Evolutionary conservation across 2,797 vertebrate genomes (phyloP), one percentile per base, ranked within the genome.

Genomic region (Pseudochromis fuscus): DNA sequence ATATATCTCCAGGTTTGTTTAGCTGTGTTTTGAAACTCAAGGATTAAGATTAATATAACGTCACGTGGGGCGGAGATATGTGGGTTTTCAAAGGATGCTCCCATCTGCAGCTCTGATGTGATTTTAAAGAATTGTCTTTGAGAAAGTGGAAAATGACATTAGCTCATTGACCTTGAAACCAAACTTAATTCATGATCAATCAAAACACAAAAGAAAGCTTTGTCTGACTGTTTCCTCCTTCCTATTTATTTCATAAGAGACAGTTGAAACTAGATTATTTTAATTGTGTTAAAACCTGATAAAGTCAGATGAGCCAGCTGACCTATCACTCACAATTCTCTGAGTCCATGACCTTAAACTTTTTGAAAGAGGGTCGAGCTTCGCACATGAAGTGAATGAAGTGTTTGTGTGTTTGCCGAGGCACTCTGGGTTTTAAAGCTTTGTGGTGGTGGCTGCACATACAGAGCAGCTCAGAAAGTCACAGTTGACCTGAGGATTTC

Each of bases 401-500:
- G 35, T 56, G 52, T 56, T 49, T 79, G 65, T 66, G 66, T 55
- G 33, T 19, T 1, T 28, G 37, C 28, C 21, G 46, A 6, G 3
- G 23, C 40, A 42, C 18, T 9, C 1, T 13, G 6, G 35, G 35
- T n/a, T 42, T n/a, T 2, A n/a, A 18, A 42, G 37, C 52, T 40
- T 58, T 73, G 72, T 52, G 53, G 69, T 67, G 84, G 50, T 83
- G 82, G 78, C 70, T 80, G 74, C 77, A 69, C 70, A 75, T 57
- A 31, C 66, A 74, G 49, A 69, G 67, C 44, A 45, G 42, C 46
- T 31, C 48, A 37, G 45, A 57, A 85, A 84, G 77, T 85, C 83
- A 64, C 83, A 87, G 81, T 67, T 85, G 72, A 71, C 65, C 51
- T 62, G 40, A 66, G 86, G 81, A 77, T 83, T 76, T 89, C 63